Conservation (phyloP, 1,140 invertebrate genomes). For the Drosophila miranda region DNA sequence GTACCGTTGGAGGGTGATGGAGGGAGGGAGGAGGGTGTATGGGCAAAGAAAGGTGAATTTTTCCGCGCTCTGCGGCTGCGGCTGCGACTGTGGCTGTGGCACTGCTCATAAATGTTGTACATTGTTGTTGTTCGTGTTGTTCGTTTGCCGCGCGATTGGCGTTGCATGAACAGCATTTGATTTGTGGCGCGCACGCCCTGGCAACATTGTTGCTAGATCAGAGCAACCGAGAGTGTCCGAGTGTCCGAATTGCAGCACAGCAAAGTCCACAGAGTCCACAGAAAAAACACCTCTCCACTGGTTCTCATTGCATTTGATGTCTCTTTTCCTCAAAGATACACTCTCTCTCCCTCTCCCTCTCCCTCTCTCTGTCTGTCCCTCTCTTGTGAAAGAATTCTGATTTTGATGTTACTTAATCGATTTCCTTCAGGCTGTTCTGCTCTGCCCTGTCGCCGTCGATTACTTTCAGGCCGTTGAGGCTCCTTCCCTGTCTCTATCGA, state of each 20-base stretch:
- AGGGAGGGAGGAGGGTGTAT: background rate
- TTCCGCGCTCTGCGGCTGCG: constrained; percentile 28
- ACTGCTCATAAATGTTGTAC: constrained; percentile 63
- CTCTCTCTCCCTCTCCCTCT: too few species aligned
- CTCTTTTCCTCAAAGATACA: too few species aligned
- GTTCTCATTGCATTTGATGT: too few species aligned
- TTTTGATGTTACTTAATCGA: too few species aligned
- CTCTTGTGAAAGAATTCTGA: too few species aligned
- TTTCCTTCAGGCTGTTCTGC: too few species aligned
- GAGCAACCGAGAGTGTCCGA: constrained; percentile 12
- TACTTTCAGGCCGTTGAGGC: too few species aligned
- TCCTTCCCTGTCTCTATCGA: background rate
- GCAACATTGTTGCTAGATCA: constrained; percentile 68
- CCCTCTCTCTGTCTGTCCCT: too few species aligned
- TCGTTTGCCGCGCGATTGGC: constrained; percentile 42
- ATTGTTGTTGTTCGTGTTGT: constrained; percentile 46
- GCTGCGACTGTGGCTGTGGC: constrained; percentile 24
- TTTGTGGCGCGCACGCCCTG: constrained; percentile 69
- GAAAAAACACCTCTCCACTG: background rate
- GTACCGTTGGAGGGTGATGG: constrained; percentile 37
- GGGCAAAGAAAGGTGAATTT: constrained; percentile 17
- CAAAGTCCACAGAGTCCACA: constrained; percentile 11
- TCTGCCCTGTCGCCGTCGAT: too few species aligned
- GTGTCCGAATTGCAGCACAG: constrained; percentile 12
- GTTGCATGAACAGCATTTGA: constrained; percentile 72